phyloP scores from a whole-genome alignment of 2,113 vertebrate genomes.

The Halcyon malimbica region DNA sequence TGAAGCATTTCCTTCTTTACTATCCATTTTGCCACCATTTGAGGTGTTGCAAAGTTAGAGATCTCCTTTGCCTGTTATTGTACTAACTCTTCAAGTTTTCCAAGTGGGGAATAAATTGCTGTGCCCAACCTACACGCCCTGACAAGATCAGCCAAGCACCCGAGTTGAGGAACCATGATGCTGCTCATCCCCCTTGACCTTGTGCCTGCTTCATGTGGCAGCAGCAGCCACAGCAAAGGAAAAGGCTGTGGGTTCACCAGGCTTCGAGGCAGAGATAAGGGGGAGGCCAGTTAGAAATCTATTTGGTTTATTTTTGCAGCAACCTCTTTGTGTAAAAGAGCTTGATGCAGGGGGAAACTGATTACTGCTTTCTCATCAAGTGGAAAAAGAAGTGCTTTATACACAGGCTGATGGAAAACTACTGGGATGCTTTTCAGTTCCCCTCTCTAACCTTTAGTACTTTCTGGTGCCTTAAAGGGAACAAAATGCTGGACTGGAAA shows the following conservation, averaged over 20 bases:
- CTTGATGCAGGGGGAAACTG: constrained; percentile 40
- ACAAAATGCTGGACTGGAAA: constrained; percentile 8
- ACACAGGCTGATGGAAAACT: constrained; percentile 64
- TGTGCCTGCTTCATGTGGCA: not conserved
- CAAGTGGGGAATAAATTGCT: not conserved
- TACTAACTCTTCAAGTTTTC: not conserved
- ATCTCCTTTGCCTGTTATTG: not conserved
- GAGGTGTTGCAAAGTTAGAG: not conserved
- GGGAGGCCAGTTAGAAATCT: constrained; percentile 19
- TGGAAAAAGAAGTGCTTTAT: constrained; percentile 57
- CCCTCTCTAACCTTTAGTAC: constrained; percentile 30
- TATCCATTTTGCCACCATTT: not conserved
- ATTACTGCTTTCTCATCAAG: constrained; percentile 64
- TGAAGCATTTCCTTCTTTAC: not conserved
- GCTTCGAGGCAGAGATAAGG: not conserved
- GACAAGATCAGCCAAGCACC: not conserved
- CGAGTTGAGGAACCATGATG: fast-evolving
- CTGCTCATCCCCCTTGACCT: not conserved
- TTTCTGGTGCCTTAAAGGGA: constrained; percentile 41
- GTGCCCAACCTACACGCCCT: not conserved
- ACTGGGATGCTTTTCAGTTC: constrained; percentile 55
- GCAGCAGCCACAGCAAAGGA: not conserved
- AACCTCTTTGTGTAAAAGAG: constrained; percentile 43
- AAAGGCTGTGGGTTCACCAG: not conserved
- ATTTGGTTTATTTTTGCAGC: constrained; percentile 49